A percentile compares a stretch with the other conserved stretches of the same genome.
phyloP scores from a whole-genome alignment of 2,888 invertebrate genomes.

The Eilema griseolum region DNA sequence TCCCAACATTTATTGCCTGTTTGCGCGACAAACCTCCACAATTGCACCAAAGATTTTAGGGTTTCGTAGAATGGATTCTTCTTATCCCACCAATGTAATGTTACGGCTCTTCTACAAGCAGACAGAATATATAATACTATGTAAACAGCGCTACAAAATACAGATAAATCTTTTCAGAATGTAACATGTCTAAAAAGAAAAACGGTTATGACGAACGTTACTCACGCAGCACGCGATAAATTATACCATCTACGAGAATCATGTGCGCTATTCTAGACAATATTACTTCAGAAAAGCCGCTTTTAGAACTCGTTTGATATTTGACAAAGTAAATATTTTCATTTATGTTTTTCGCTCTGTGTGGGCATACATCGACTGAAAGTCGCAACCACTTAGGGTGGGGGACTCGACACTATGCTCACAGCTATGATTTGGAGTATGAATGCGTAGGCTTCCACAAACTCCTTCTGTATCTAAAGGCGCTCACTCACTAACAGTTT shows the following conservation, averaged over 20 bases:
- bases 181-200: slow-evolving; percentile 53
- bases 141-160: slow-evolving; percentile 64
- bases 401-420: too few species aligned
- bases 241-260: slow-evolving; percentile 39
- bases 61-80: slow-evolving; percentile 69
- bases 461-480: too few species aligned
- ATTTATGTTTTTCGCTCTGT: background rate
- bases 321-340: slow-evolving; percentile 6
- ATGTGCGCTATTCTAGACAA: slow-evolving; percentile 27
- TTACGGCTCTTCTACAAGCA: slow-evolving; percentile 55
- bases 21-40: slow-evolving; percentile 68
- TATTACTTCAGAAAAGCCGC: slow-evolving; percentile 20
- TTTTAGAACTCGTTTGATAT: slow-evolving; percentile 16
- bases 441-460: too few species aligned
- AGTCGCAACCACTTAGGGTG: too few species aligned
- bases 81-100: slow-evolving; percentile 65
- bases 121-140: slow-evolving; percentile 65
- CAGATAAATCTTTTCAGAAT: slow-evolving; percentile 61
- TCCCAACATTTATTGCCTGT: slow-evolving; percentile 69
- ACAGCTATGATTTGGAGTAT: too few species aligned
- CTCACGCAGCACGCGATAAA: slow-evolving; percentile 35
- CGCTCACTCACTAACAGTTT: too few species aligned
- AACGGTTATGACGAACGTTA: slow-evolving; percentile 47
- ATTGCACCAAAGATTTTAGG: slow-evolving; percentile 71
- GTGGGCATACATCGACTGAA: background rate